These are phyloP conservation scores for Castor canadensis DNA, from an alignment of 2,113 vertebrate genomes.

Conservation along the genomic window DNA sequence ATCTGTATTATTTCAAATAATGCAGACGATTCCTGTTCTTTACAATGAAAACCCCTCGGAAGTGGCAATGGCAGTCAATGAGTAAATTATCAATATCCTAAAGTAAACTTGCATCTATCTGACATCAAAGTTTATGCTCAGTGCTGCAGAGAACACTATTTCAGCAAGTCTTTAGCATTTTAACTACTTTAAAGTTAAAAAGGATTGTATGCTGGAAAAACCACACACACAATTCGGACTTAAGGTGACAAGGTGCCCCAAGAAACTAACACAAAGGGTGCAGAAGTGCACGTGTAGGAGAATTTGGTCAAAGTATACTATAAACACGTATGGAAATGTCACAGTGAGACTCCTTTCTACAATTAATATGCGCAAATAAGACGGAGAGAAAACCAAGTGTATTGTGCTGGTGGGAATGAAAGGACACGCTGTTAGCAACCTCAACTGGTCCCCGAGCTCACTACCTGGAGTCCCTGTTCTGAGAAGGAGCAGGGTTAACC, in stretches of 20 bases:
- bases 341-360: too few species aligned
- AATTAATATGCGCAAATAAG: too few species aligned
- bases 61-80: background rate
- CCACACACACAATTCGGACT: background rate
- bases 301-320: too few species aligned
- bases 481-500: background rate
- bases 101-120: background rate
- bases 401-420: background rate
- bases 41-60: background rate
- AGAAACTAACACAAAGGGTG: background rate
- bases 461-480: background rate
- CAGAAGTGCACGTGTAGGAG: background rate
- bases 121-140: background rate
- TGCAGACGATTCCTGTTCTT: background rate
- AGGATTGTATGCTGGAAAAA: background rate
- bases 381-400: too few species aligned
- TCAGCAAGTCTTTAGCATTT: background rate
- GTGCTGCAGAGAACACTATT: background rate
- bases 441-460: background rate
- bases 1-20: conserved; percentile 32
- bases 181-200: background rate
- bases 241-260: background rate
- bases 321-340: too few species aligned
- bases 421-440: background rate
- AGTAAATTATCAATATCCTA: background rate